Percentiles rank a stretch among this genome's conserved stretches.
These are phyloP conservation scores for Gallirallus australis DNA, from an alignment of 2,797 vertebrate genomes.

Conservation along the genomic window DNA sequence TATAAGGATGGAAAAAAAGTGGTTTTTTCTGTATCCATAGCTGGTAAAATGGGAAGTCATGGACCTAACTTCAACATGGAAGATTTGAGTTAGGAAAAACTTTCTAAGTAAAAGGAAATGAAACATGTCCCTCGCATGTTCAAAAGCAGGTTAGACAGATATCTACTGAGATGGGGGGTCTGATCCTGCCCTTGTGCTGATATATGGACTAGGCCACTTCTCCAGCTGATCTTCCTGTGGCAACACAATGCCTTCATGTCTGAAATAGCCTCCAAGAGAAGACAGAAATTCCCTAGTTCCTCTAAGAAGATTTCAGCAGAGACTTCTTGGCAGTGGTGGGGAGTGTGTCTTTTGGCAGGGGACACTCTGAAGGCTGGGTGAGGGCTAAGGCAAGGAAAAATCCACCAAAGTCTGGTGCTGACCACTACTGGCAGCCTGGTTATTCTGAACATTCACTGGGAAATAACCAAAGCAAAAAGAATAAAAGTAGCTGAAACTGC, in stretches of 20 bases:
- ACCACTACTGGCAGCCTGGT: not conserved
- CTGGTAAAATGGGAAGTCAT: not conserved
- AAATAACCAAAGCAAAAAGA: not conserved
- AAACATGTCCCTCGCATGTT: not conserved
- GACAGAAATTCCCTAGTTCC: not conserved
- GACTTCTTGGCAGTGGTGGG: not conserved
- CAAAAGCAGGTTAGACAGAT: not conserved
- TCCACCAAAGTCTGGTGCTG: not conserved
- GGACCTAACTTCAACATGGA: not conserved
- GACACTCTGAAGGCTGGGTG: not conserved
- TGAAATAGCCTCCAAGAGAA: not conserved
- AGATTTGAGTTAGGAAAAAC: not conserved
- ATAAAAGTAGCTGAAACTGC: not conserved
- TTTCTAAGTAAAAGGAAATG: not conserved
- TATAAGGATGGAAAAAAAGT: not conserved
- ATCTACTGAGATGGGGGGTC: not conserved
- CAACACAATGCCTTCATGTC: too few relatives aligned
- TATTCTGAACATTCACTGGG: not conserved
- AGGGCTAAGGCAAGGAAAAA: not conserved
- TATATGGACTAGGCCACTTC: not conserved
- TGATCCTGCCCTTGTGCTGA: not conserved
- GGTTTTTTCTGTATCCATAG: not conserved
- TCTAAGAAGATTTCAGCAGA: not conserved
- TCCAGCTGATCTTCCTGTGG: not conserved
- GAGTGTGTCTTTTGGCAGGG: not conserved